Base-by-base conservation (phyloP, 2,888 invertebrate genomes). In the Acanthoscelides obtectus region DNA sequence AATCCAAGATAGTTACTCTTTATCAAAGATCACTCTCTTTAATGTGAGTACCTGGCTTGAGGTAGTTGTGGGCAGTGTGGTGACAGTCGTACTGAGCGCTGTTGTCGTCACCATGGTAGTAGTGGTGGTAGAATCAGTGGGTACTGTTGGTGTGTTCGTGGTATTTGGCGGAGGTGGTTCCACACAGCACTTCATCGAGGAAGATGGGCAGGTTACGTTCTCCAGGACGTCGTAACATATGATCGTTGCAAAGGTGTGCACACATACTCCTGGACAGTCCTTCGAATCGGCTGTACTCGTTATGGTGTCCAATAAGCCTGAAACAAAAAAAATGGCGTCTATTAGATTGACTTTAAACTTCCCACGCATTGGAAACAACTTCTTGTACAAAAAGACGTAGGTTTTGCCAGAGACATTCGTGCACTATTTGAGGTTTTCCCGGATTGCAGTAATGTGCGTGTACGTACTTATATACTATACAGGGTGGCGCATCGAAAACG, bases 211-310 rank as follows among this genome's bases (percentile, higher is more conserved):
- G 73, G 91, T 90, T 21, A 94, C 91, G 81, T 95, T 91, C 73
- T 95, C 94, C 69, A 94, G 87, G 20, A 96, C 95, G 78, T 95
- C 92, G 84, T 93, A 92, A 84, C 96, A 96, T 80, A 96, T 93
- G 74, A 96, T 86, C 0, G 96, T 93, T 0, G 96, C 94, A 72
- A 96, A 85, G 12, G 94, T 90, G 82, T 96, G 95, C 74, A 95
- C 93, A 85, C 96, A 96, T 72, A 93, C 91, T 0, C 96, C 96
- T 0, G 96, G 96, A 82, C 96, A 96, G 84, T 94, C 92, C 86
- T 94, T 93, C 72, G 92, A 90, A 84, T 94, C 93, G 73, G 92
- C 94, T 73, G 95, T 95, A 76, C 92, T 93, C 73, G 95, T 94
- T 82, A 96, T 90, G 25, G 94, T 92, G 81, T 95, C 95, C 80